These are phyloP conservation scores for Calliopsis andreniformis DNA, from an alignment of 1,140 invertebrate species.

Conservation along the genomic window DNA sequence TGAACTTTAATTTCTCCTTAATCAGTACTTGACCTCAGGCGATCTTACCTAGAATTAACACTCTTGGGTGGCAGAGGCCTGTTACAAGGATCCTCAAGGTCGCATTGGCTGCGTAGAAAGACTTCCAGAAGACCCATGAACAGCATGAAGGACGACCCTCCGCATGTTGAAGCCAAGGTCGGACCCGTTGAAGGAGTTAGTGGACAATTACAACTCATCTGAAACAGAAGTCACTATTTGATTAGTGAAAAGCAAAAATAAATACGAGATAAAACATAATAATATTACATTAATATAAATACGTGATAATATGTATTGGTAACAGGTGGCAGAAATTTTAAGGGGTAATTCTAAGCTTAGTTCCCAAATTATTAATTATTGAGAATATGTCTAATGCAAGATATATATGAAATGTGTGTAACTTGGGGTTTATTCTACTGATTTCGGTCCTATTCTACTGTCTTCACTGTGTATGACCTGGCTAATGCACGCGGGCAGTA, in stretches of 20 bases:
- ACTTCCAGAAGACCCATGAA: conserved; percentile 93
- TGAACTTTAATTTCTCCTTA: neutral
- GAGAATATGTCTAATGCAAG: too few species aligned
- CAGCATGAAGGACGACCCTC: conserved; percentile 90
- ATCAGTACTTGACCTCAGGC: neutral
- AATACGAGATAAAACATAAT: neutral
- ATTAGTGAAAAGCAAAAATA: neutral
- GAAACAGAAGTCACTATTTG: neutral
- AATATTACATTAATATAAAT: too few species aligned
- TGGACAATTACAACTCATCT: conserved; percentile 87
- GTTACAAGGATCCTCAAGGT: conserved; percentile 91
- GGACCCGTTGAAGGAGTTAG: conserved; percentile 87
- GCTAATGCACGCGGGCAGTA: too few species aligned
- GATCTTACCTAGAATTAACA: conserved; percentile 71
- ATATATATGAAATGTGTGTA: too few species aligned
- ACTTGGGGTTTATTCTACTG: too few species aligned
- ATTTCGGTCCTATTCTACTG: too few species aligned
- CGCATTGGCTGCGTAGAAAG: conserved; percentile 91
- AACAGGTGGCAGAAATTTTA: too few species aligned
- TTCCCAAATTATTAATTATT: too few species aligned
- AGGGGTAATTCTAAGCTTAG: too few species aligned
- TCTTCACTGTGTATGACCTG: too few species aligned
- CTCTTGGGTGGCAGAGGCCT: conserved; percentile 80
- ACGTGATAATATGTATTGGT: too few species aligned
- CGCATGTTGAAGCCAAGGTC: conserved; percentile 90